Percentiles rank a stretch among this genome's conserved stretches.
Evolutionary conservation across 2,888 invertebrate genomes (phyloP).

Genomic region (Anagyrus pseudococci): DNA sequence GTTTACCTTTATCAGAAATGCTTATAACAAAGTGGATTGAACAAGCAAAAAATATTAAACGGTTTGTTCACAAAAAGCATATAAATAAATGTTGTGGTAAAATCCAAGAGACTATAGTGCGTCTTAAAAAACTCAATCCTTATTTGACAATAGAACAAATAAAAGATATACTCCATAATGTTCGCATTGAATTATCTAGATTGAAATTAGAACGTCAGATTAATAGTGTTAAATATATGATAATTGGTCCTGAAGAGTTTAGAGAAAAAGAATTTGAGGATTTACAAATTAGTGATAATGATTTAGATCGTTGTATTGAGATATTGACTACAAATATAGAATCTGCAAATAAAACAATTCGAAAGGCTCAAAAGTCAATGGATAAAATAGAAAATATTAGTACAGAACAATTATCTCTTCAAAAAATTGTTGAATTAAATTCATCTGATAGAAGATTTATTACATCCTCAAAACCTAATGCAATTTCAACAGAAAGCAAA

Average conservation of each 20-base stretch:
- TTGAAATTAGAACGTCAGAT: not conserved
- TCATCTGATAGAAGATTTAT: not conserved
- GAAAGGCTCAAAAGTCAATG: not conserved
- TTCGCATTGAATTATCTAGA: not conserved
- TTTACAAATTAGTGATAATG: not conserved
- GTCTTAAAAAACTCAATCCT: not conserved
- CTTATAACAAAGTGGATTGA: not conserved
- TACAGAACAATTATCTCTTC: not conserved
- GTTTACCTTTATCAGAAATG: not conserved
- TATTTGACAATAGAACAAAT: slow-evolving; percentile 1
- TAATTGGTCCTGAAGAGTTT: not conserved
- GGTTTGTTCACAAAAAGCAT: not conserved
- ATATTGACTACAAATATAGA: not conserved
- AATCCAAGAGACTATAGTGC: not conserved
- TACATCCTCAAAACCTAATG: not conserved
- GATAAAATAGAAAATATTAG: not conserved
- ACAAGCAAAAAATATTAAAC: not conserved
- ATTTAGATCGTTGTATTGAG: not conserved
- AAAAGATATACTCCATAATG: not conserved
- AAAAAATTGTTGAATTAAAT: not conserved
- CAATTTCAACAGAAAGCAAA: not conserved
- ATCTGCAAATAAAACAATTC: not conserved
- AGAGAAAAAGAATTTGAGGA: not conserved
- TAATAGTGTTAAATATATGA: not conserved
- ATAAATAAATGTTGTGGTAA: not conserved